Evolutionary conservation across 1,140 invertebrate species (phyloP).

Genomic region (Oryctes rhinoceros): DNA sequence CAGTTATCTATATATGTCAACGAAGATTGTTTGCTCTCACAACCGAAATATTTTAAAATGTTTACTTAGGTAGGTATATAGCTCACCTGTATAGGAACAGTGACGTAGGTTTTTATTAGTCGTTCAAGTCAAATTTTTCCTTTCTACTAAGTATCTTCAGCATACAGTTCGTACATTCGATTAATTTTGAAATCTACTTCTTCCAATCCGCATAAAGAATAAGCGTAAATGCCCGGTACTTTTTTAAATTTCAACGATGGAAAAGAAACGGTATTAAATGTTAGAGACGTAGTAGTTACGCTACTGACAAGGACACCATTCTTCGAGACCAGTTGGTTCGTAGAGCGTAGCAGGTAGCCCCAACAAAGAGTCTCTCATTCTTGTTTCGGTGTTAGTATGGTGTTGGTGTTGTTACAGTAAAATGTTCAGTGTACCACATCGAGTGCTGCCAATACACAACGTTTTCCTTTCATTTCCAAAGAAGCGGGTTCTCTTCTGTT

Average conservation of each 20-base stretch:
- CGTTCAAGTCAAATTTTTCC: not conserved
- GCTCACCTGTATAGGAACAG: not conserved
- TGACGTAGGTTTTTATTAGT: not conserved
- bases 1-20: not conserved
- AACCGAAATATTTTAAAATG: not conserved
- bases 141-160: not conserved
- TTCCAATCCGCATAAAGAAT: not conserved
- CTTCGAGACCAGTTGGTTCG: slow-evolving; percentile 12
- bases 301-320: slow-evolving; percentile 28
- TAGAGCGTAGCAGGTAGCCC: slow-evolving; percentile 12
- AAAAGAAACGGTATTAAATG: not conserved
- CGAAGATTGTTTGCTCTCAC: not conserved
- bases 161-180: not conserved
- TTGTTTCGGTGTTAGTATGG: slow-evolving; percentile 36
- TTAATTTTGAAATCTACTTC: not conserved
- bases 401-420: slow-evolving; percentile 36
- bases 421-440: slow-evolving; percentile 26
- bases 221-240: not conserved
- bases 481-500: not conserved
- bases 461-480: not conserved
- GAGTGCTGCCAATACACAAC: not conserved
- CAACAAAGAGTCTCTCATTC: slow-evolving; percentile 31
- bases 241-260: not conserved
- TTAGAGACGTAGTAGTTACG: not conserved
- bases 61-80: not conserved